Percentiles rank a stretch among this genome's conserved stretches.
These are phyloP conservation scores for Bubo blakistoni DNA, from an alignment of 2,113 vertebrate genomes.

Conservation along the genomic window DNA sequence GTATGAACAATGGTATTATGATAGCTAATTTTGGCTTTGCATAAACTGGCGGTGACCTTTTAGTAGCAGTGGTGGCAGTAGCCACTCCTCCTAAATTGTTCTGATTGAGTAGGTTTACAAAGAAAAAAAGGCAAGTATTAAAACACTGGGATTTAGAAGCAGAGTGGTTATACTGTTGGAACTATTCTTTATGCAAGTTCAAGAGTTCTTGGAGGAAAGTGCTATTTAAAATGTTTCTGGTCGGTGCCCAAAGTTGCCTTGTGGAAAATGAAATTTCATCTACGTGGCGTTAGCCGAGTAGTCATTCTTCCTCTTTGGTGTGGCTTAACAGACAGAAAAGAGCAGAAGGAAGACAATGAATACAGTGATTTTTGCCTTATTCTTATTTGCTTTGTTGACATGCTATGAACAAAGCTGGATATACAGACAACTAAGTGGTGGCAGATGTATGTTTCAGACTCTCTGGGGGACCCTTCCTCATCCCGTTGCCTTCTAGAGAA, in stretches of 20 bases:
- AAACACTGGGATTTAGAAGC: background rate
- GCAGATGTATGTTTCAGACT: background rate
- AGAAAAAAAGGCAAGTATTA: background rate
- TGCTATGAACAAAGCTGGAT: background rate
- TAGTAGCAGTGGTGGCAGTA: background rate
- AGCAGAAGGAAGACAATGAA: background rate
- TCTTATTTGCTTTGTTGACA: background rate
- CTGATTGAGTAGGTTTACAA: background rate
- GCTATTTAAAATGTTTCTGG: background rate
- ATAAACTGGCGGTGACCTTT: background rate
- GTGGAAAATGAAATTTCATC: background rate
- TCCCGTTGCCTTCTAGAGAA: background rate
- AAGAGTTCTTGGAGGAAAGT: background rate
- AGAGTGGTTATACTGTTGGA: background rate
- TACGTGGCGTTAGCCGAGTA: background rate
- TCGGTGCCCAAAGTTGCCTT: background rate
- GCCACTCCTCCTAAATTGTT: conserved; percentile 7
- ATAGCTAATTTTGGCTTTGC: conserved; percentile 26
- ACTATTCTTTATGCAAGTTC: background rate
- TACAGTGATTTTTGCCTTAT: background rate
- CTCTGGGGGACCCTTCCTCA: background rate
- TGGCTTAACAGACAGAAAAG: background rate
- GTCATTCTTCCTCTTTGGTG: background rate
- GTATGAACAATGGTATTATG: background rate
- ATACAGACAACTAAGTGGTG: background rate